Evolutionary conservation across 1,140 invertebrate species (phyloP).

Genomic region (Oreohelix idahoensis): DNA sequence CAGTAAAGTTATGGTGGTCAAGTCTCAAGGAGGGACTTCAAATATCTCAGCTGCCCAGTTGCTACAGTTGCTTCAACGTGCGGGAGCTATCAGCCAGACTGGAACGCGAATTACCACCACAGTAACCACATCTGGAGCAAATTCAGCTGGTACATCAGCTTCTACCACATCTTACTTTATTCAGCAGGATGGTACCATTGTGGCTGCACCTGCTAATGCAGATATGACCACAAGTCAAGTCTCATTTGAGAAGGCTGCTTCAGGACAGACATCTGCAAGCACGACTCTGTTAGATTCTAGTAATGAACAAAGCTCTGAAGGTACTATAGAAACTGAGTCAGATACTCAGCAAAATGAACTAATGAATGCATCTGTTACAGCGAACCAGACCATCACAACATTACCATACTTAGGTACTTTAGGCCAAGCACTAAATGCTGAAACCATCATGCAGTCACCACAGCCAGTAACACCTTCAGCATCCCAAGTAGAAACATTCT

Average conservation of each 20-base stretch:
- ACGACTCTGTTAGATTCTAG: background rate
- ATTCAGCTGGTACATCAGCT: background rate
- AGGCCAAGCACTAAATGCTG: background rate
- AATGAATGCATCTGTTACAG: no score
- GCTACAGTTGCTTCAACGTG: conserved; percentile 31
- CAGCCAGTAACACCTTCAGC: background rate
- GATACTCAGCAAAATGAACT: background rate
- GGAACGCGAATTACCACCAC: conserved; percentile 21
- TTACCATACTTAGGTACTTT: background rate
- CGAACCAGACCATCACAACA: background rate
- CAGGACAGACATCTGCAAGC: background rate
- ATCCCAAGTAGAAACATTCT: background rate
- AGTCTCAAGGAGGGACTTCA: conserved; percentile 22
- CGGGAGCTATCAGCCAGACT: conserved; percentile 23
- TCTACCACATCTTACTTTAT: conserved; percentile 24
- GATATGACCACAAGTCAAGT: background rate
- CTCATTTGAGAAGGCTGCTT: background rate
- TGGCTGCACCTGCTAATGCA: background rate
- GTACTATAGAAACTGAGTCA: background rate
- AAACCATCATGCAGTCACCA: background rate
- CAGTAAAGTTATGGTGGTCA: conserved; percentile 31
- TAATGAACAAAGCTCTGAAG: background rate
- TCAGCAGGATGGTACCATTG: conserved; percentile 14
- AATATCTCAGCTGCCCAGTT: conserved; percentile 25
- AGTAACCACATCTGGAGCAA: conserved; percentile 9